Percentiles rank a stretch among this genome's conserved stretches.
phyloP scores from a whole-genome alignment of 2,888 invertebrate genomes.

The Bellardia pandia region DNA sequence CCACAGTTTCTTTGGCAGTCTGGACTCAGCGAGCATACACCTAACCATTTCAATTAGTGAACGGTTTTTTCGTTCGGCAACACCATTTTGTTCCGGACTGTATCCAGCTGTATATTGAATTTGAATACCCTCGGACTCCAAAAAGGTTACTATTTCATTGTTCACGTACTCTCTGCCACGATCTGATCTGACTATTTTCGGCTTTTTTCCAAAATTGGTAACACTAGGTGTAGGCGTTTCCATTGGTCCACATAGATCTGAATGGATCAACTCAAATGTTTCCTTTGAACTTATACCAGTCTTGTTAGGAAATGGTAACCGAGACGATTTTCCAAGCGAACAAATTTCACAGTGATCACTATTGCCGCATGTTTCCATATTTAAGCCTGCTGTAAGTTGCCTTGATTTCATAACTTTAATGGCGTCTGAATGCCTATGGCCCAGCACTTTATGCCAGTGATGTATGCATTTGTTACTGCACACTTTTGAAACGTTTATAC shows the following conservation, averaged over 20 bases:
- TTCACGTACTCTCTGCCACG: conserved; percentile 24
- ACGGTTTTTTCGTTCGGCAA: conserved; percentile 36
- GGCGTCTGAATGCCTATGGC: neutral
- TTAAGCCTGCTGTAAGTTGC: neutral
- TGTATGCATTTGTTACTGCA: conserved; percentile 28
- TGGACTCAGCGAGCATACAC: conserved; percentile 11
- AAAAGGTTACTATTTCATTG: neutral
- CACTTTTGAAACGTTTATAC: conserved; percentile 4
- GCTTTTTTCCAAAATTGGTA: neutral
- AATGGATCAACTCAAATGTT: conserved; percentile 27
- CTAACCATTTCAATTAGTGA: conserved; percentile 30
- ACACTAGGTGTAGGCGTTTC: conserved; percentile 1
- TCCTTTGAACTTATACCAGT: conserved; percentile 3
- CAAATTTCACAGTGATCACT: conserved; percentile 30
- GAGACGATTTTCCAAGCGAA: conserved; percentile 5
- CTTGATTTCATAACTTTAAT: conserved; percentile 28
- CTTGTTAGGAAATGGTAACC: conserved; percentile 12
- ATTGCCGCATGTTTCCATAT: neutral
- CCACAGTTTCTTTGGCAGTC: neutral
- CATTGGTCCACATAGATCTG: conserved; percentile 24
- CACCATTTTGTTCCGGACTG: conserved; percentile 34
- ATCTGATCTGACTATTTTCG: conserved; percentile 35
- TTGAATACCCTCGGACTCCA: conserved; percentile 23
- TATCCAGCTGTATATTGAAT: conserved; percentile 36
- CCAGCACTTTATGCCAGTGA: conserved; percentile 32